These are phyloP conservation scores for Callospermophilus lateralis DNA, from an alignment of 2,113 vertebrate genomes.

Conservation along the genomic window DNA sequence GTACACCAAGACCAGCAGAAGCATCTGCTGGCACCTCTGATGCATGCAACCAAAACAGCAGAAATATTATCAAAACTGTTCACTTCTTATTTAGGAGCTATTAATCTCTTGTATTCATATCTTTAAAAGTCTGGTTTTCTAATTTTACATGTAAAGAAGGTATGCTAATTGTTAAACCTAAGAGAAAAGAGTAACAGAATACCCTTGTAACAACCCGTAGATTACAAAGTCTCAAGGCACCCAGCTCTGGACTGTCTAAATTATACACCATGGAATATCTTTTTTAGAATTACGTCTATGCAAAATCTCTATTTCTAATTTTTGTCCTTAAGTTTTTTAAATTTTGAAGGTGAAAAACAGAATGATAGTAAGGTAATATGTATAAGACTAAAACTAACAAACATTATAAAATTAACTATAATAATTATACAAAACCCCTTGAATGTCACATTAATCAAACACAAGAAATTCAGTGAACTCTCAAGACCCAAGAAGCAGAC, in stretches of 20 bases:
- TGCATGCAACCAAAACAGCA: neutral
- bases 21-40: neutral
- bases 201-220: fast-evolving
- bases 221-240: neutral
- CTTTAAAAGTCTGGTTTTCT: neutral
- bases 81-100: neutral
- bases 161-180: neutral
- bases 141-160: neutral
- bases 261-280: neutral
- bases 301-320: neutral
- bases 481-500: neutral
- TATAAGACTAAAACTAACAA: neutral
- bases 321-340: neutral
- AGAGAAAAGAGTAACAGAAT: neutral
- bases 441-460: too few relatives aligned
- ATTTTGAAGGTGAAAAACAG: neutral
- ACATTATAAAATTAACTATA: neutral
- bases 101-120: neutral
- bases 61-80: neutral
- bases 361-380: neutral
- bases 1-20: too few relatives aligned
- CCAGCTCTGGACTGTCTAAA: neutral
- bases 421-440: neutral
- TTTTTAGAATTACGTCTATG: neutral
- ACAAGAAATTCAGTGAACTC: neutral